Conservation (phyloP, 2,113 vertebrate genomes). For the Mesocricetus auratus region DNA sequence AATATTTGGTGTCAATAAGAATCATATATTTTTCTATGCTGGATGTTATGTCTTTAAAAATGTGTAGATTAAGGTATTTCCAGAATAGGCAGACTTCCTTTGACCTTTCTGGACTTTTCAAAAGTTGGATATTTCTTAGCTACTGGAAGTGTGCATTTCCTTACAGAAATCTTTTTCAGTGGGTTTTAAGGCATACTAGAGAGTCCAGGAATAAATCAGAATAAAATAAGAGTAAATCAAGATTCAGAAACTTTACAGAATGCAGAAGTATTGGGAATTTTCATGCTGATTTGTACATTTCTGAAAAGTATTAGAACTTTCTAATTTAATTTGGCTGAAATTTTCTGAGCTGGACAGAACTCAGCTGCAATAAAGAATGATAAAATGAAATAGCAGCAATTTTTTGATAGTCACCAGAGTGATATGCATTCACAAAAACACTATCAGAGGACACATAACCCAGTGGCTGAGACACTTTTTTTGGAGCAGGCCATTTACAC, state of each 20-base stretch:
- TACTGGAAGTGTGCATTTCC: slow-evolving; percentile 7
- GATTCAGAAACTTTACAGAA: not conserved
- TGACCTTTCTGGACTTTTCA: not conserved
- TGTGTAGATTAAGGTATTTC: not conserved
- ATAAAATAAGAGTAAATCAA: slow-evolving; percentile 30
- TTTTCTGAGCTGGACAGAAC: not conserved
- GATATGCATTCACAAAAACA: not conserved
- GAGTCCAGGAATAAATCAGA: not conserved
- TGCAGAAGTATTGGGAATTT: not conserved
- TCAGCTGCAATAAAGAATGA: not conserved
- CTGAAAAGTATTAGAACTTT: slow-evolving; percentile 28
- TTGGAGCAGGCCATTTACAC: not conserved
- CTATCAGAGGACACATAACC: not conserved
- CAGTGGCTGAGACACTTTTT: not conserved
- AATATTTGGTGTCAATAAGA: not conserved
- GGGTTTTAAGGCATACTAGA: not conserved
- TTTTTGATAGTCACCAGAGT: not conserved
- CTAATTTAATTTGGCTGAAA: not conserved
- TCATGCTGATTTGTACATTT: not conserved
- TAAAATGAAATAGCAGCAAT: not conserved
- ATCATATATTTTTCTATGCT: not conserved
- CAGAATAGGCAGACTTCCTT: not conserved
- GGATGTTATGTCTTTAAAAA: not conserved
- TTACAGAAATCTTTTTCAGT: slow-evolving; percentile 14
- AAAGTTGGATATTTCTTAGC: not conserved